These are phyloP conservation scores for Agonopterix subpropinquella DNA, from an alignment of 2,888 invertebrate genomes.

Conservation along the genomic window DNA sequence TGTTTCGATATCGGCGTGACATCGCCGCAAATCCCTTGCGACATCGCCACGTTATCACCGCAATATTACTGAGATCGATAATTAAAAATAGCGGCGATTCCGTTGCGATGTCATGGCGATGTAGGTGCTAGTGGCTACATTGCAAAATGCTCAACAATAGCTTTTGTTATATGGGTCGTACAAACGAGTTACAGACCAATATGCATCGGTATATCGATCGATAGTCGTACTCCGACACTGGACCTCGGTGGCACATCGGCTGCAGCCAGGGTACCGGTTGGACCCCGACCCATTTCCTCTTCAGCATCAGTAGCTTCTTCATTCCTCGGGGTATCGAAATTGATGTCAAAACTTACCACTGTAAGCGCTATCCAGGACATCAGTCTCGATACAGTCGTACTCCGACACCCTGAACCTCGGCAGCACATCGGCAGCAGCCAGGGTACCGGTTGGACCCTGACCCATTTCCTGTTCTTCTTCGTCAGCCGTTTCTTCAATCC, in stretches of 20 bases:
- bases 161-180: too few relatives aligned
- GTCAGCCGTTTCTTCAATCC: conserved; percentile 38
- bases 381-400: conserved; percentile 60
- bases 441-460: conserved; percentile 24
- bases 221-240: conserved; percentile 14
- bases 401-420: conserved; percentile 51
- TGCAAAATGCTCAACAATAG: too few relatives aligned
- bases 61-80: too few relatives aligned
- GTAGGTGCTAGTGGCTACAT: too few relatives aligned
- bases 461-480: conserved; percentile 10
- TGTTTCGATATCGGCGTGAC: too few relatives aligned
- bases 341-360: conserved; percentile 33
- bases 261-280: conserved; percentile 44
- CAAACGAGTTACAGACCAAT: too few relatives aligned
- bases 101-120: too few relatives aligned
- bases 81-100: too few relatives aligned
- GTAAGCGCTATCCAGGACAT: conserved; percentile 48
- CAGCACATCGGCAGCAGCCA: conserved; percentile 57
- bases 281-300: neutral
- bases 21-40: too few relatives aligned
- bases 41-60: too few relatives aligned
- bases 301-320: conserved; percentile 29
- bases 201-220: too few relatives aligned
- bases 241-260: conserved; percentile 55
- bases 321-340: too few relatives aligned